phyloP scores from a whole-genome alignment of 2,888 invertebrate species.

The Scrobipalpa costella region DNA sequence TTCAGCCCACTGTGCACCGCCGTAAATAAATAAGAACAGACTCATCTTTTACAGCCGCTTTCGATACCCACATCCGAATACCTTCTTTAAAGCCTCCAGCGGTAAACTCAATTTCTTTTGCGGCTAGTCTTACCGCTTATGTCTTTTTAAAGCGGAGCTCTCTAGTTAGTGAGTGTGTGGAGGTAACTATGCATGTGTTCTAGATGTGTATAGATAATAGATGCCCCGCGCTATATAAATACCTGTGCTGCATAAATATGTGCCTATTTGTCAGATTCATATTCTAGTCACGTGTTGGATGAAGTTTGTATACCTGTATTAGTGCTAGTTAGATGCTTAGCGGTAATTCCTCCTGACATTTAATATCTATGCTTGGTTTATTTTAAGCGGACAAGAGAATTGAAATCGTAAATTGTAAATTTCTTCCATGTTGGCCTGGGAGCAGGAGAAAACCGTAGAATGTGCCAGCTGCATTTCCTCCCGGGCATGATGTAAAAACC shows the following conservation, averaged over 20 bases:
- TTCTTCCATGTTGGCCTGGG: no score
- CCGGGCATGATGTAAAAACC: no score
- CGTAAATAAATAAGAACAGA: conserved; percentile 82
- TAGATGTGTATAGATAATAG: conserved; percentile 68
- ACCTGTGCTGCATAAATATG: conserved; percentile 39
- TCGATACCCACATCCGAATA: conserved; percentile 44
- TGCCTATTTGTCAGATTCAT: conserved; percentile 45
- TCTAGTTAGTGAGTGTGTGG: conserved; percentile 61
- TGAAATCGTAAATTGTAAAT: no score
- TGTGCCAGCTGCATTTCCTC: no score
- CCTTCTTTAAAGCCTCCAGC: conserved; percentile 36
- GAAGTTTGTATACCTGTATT: no score
- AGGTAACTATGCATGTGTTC: conserved; percentile 75
- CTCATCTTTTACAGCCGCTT: conserved; percentile 78
- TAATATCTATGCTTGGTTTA: no score
- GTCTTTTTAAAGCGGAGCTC: conserved; percentile 40
- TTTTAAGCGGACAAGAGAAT: no score
- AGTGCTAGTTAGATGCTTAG: conserved; percentile 27
- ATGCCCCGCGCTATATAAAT: conserved; percentile 45
- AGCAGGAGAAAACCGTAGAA: no score
- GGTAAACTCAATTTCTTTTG: conserved; percentile 41
- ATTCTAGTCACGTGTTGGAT: conserved; percentile 56
- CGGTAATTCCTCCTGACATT: no score
- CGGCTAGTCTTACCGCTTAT: conserved; percentile 35
- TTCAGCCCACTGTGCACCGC: no score